Evolutionary conservation across 2,797 vertebrate genomes (phyloP).

Genomic region (Dipus sagitta): DNA sequence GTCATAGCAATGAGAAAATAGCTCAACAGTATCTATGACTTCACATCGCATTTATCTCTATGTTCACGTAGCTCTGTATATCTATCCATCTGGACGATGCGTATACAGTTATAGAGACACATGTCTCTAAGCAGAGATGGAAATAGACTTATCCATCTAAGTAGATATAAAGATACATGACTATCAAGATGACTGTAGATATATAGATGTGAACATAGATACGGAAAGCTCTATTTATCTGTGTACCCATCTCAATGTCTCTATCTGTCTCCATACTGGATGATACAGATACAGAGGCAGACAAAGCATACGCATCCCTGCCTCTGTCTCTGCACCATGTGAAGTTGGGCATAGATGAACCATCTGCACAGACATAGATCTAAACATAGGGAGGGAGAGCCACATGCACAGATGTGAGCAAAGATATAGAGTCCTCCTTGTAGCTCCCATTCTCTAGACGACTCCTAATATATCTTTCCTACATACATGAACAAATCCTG

Average conservation of each 20-base stretch:
- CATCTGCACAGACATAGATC: rapidly evolving
- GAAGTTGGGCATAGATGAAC: rapidly evolving
- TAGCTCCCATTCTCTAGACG: background rate
- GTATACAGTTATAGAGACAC: background rate
- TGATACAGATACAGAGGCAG: background rate
- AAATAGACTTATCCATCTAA: background rate
- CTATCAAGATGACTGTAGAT: background rate
- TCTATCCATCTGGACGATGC: background rate
- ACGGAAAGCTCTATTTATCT: background rate
- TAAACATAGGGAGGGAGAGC: background rate
- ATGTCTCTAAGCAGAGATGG: background rate
- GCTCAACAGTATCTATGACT: background rate
- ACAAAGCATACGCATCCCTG: rapidly evolving
- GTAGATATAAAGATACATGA: no score
- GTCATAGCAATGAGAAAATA: no score
- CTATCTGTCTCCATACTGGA: background rate
- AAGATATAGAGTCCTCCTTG: rapidly evolving
- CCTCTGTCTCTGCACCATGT: background rate
- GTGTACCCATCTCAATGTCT: background rate
- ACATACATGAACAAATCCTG: rapidly evolving
- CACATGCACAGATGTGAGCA: background rate
- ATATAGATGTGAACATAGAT: rapidly evolving
- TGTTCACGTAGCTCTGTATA: background rate
- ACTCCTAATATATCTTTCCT: no score
- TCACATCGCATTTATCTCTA: background rate